Percentiles rank a stretch among this genome's conserved stretches.
phyloP scores from a whole-genome alignment of 2,888 invertebrate genomes.

The Calliopum simillimum region DNA sequence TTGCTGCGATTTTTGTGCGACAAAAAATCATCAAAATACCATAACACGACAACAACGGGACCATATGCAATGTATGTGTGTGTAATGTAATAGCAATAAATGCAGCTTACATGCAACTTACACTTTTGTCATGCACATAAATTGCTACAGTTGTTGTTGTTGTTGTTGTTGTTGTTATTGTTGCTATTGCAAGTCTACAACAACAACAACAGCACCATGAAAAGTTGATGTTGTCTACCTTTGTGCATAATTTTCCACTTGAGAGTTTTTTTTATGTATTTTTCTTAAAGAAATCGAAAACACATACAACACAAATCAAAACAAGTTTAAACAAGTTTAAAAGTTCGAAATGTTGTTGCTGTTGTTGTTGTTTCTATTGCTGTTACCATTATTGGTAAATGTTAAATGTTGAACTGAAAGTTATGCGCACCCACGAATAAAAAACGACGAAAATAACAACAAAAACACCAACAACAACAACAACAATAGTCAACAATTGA shows the following conservation, averaged over 20 bases:
- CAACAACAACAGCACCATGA: constrained; percentile 17
- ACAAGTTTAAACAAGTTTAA: constrained; percentile 12
- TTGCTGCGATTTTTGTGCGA: too few species aligned
- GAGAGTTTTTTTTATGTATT: constrained; percentile 21
- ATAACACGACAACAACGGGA: not conserved
- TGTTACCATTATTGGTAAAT: constrained; percentile 21
- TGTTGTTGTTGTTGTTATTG: constrained; percentile 27
- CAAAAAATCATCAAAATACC: not conserved
- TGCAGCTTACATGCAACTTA: not conserved
- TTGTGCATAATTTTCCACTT: constrained; percentile 14
- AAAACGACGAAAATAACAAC: not conserved
- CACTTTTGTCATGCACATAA: constrained; percentile 17
- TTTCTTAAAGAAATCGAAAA: not conserved
- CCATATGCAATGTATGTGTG: not conserved
- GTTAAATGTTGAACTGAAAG: not conserved
- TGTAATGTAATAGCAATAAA: not conserved
- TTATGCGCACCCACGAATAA: constrained; percentile 22
- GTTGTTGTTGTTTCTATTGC: not conserved
- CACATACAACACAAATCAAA: not conserved
- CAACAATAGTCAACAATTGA: constrained; percentile 8
- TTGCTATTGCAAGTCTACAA: constrained; percentile 17
- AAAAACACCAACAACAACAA: constrained; percentile 3
- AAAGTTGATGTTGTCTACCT: constrained; percentile 42
- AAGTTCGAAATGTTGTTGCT: not conserved
- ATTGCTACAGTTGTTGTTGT: constrained; percentile 17